Conservation (phyloP, 1,140 invertebrate species). For the Littorina saxatilis region DNA sequence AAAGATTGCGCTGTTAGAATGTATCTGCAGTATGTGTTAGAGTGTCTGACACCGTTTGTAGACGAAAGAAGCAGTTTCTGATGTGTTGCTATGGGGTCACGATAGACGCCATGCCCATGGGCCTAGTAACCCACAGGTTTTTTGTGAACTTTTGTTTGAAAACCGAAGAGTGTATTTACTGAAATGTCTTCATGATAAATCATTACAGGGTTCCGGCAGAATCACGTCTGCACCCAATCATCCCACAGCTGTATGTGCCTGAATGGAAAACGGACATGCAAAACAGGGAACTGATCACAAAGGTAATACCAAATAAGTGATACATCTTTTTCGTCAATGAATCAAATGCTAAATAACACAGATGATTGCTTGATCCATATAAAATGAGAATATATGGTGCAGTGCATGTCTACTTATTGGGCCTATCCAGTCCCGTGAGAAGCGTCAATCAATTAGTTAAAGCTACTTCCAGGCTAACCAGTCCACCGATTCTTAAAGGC, state of each 20-base stretch:
- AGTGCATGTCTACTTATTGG: too few relatives aligned
- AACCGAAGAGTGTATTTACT: neutral
- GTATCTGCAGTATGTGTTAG: neutral
- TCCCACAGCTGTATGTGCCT: conserved; percentile 70
- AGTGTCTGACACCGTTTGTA: neutral
- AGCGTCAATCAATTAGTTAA: neutral
- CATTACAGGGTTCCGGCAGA: conserved; percentile 66
- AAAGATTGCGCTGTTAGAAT: neutral
- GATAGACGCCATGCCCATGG: conserved; percentile 7
- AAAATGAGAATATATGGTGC: too few relatives aligned
- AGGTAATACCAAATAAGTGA: conserved; percentile 55
- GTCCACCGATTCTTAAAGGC: neutral
- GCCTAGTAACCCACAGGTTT: neutral
- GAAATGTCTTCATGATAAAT: neutral
- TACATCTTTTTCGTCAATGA: neutral
- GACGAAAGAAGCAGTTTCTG: neutral
- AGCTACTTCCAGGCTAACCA: neutral
- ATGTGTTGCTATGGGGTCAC: conserved; percentile 14
- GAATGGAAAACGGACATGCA: conserved; percentile 76
- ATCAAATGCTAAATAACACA: neutral
- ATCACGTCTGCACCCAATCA: conserved; percentile 70
- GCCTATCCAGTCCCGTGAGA: too few relatives aligned
- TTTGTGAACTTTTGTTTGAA: neutral
- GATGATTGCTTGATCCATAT: neutral
- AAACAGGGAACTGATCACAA: conserved; percentile 71